Conservation (phyloP, 2,797 vertebrate genomes). For the Cossypha caffra region DNA sequence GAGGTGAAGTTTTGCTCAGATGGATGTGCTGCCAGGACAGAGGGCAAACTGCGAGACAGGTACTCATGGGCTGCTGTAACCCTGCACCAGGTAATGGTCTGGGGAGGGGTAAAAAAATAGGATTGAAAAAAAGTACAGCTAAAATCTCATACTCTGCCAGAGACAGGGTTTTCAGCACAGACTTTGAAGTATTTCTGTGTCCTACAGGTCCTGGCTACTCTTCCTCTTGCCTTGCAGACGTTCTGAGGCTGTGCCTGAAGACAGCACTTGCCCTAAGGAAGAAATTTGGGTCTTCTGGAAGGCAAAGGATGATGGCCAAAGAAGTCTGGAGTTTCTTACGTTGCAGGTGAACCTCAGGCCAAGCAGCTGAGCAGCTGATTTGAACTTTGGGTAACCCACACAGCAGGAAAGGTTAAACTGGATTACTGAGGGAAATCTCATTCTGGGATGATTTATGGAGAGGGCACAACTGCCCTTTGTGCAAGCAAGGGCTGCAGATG, state of each 20-base stretch:
- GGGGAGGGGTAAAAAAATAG: background rate
- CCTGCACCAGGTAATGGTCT: background rate
- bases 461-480: background rate
- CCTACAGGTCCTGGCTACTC: background rate
- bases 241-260: background rate
- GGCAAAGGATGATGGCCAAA: background rate
- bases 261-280: background rate
- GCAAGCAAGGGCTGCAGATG: constrained; percentile 9
- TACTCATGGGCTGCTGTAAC: background rate
- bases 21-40: constrained; percentile 39
- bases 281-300: background rate
- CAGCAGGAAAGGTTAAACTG: background rate
- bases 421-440: background rate
- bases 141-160: background rate
- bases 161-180: background rate
- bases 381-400: background rate
- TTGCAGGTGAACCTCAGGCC: background rate
- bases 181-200: background rate
- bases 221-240: background rate
- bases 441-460: constrained; percentile 9
- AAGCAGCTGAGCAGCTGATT: background rate
- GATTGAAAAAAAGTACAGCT: background rate
- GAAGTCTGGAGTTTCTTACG: background rate
- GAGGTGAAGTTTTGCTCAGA: background rate
- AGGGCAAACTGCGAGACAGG: constrained; percentile 50